Evolutionary conservation across 2,888 invertebrate species (phyloP).

Genomic region (Geotrupes spiniger): DNA sequence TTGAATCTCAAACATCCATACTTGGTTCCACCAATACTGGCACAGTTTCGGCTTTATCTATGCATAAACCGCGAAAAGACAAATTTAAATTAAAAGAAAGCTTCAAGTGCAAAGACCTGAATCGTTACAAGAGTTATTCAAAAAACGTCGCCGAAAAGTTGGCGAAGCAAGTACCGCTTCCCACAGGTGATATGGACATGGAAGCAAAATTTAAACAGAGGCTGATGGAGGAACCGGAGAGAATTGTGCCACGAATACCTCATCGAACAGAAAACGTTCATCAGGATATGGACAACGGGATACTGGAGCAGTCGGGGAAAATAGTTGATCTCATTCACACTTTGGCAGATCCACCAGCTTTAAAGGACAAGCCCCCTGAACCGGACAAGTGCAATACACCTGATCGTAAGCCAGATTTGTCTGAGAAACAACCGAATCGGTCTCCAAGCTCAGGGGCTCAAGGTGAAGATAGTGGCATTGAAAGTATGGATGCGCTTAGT

Average conservation of each 20-base stretch:
- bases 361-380: slow-evolving; percentile 46
- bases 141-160: slow-evolving; percentile 56
- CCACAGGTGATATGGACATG: slow-evolving; percentile 52
- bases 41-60: slow-evolving; percentile 55
- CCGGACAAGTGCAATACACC: slow-evolving; percentile 46
- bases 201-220: slow-evolving; percentile 61
- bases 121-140: slow-evolving; percentile 57
- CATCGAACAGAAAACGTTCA: slow-evolving; percentile 38
- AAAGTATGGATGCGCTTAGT: slow-evolving; percentile 90
- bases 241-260: slow-evolving; percentile 39
- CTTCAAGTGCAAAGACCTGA: slow-evolving; percentile 45
- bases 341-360: slow-evolving; percentile 31
- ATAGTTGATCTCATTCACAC: slow-evolving; percentile 34
- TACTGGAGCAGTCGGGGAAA: slow-evolving; percentile 28
- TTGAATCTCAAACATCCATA: slow-evolving; percentile 39
- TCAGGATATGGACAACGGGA: slow-evolving; percentile 22
- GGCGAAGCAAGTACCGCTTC: slow-evolving; percentile 47
- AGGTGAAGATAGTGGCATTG: slow-evolving; percentile 85
- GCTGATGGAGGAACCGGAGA: slow-evolving; percentile 52
- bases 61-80: slow-evolving; percentile 42
- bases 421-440: slow-evolving; percentile 37
- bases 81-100: slow-evolving; percentile 46
- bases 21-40: slow-evolving; percentile 71
- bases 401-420: slow-evolving; percentile 38
- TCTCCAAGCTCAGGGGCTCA: slow-evolving; percentile 47